phyloP scores from a whole-genome alignment of 2,113 vertebrate genomes.

The Perca schrenkii region DNA sequence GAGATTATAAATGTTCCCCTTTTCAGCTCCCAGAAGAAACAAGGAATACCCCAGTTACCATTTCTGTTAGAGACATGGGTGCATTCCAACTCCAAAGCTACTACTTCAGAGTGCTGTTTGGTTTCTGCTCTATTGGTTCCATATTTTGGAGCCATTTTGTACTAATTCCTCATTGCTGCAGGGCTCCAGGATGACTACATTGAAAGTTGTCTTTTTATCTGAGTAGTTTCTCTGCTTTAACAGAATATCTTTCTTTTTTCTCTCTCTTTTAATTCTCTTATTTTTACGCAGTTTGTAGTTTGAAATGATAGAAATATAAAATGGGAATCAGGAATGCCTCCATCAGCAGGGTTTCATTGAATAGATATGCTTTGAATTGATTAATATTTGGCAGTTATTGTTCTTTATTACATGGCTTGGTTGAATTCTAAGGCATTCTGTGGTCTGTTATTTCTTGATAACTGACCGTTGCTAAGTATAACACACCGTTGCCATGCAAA shows the following conservation, averaged over 20 bases:
- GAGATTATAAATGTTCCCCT: constrained; percentile 44
- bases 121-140: constrained; percentile 23
- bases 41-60: constrained; percentile 45
- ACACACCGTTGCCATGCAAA: too few species aligned
- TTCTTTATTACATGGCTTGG: not conserved
- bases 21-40: constrained; percentile 40
- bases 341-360: constrained; percentile 14
- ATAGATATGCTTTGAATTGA: constrained; percentile 1
- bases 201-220: not conserved
- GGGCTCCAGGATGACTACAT: not conserved
- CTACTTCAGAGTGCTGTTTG: constrained; percentile 28
- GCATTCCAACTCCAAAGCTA: constrained; percentile 41
- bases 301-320: constrained; percentile 10
- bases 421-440: too few species aligned
- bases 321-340: not conserved
- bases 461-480: too few species aligned
- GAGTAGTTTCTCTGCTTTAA: not conserved
- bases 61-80: constrained; percentile 28
- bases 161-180: constrained; percentile 5
- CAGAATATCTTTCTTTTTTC: not conserved
- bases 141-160: constrained; percentile 39
- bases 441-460: too few species aligned
- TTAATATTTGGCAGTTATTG: not conserved
- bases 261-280: not conserved
- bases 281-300: not conserved